A percentile compares a stretch with the other conserved stretches of the same genome.
Evolutionary conservation across 2,797 vertebrate genomes (phyloP).

Genomic region (Gambelia wislizenii): DNA sequence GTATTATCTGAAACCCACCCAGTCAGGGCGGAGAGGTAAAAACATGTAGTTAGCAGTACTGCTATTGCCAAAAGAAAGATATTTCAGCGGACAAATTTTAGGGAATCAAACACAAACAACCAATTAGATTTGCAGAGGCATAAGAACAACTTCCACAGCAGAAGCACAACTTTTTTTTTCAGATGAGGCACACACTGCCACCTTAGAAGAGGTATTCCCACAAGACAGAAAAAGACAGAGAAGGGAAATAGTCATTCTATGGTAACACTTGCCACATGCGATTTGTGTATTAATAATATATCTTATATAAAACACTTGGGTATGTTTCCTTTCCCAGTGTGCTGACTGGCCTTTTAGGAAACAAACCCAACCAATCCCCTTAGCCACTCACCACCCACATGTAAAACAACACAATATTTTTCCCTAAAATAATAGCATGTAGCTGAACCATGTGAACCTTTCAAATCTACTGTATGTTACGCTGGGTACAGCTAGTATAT

Average conservation of each 20-base stretch:
- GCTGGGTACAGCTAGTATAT: too few species aligned
- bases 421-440: too few species aligned
- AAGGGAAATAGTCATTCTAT: background rate
- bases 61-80: background rate
- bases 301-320: too few species aligned
- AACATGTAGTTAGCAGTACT: background rate
- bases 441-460: too few species aligned
- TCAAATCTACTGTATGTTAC: too few species aligned
- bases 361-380: too few species aligned
- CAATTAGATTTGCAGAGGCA: background rate
- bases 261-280: background rate
- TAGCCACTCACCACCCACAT: too few species aligned
- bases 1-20: too few species aligned
- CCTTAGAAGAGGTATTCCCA: too few species aligned
- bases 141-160: background rate
- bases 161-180: background rate
- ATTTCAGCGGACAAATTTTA: background rate
- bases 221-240: background rate
- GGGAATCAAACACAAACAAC: background rate
- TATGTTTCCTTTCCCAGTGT: too few species aligned
- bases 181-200: background rate
- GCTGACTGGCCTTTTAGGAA: too few species aligned
- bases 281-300: background rate
- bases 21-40: background rate
- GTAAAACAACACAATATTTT: too few species aligned